Percentiles rank a stretch among this genome's conserved stretches.
Evolutionary conservation across 1,140 invertebrate species (phyloP).

Genomic region (Oreohelix idahoensis): DNA sequence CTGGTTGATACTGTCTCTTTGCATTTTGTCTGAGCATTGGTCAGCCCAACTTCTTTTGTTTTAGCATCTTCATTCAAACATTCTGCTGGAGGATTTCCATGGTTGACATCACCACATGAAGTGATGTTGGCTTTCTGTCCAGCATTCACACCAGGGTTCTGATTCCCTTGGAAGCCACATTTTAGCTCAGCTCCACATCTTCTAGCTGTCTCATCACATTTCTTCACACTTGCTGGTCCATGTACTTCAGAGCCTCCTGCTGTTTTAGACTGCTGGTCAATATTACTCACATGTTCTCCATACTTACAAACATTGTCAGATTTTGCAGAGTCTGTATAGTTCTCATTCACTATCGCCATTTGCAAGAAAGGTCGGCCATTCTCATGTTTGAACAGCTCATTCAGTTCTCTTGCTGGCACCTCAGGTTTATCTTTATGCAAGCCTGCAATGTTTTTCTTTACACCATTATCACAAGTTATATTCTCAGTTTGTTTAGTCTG

Average conservation of each 20-base stretch:
- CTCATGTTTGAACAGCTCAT: neutral
- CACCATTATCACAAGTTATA: neutral
- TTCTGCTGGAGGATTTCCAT: neutral
- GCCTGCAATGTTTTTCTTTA: neutral
- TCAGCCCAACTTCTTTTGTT: neutral
- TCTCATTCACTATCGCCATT: neutral
- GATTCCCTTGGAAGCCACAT: neutral
- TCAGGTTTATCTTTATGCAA: neutral
- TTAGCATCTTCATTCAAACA: neutral
- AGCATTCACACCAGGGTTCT: neutral
- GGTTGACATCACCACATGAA: neutral
- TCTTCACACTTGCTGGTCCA: neutral
- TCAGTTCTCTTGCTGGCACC: neutral
- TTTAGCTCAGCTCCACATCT: neutral
- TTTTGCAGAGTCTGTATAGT: neutral
- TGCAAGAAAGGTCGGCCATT: neutral
- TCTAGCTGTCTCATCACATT: neutral
- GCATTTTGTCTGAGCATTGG: neutral
- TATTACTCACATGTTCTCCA: neutral
- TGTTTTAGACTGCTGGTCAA: neutral
- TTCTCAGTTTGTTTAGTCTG: neutral
- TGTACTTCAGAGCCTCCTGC: neutral
- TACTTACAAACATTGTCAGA: slow-evolving; percentile 1
- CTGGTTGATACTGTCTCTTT: neutral
- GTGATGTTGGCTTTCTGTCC: neutral